Evolutionary conservation across 2,797 vertebrate genomes (phyloP), one percentile per base, ranked within the genome.

Genomic region (Amniataba percoides): DNA sequence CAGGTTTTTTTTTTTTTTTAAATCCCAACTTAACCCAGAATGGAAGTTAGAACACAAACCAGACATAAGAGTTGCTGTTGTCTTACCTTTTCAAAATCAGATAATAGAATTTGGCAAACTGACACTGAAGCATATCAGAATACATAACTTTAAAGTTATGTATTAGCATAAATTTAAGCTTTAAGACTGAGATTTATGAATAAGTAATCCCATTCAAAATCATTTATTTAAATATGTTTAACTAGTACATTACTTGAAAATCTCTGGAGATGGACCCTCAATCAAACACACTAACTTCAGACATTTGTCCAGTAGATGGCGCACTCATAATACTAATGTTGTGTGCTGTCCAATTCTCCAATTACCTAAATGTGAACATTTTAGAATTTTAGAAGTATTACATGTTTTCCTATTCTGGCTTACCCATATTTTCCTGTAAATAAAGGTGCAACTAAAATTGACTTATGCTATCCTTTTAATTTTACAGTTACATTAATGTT

Each of bases 231-330:
- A 71, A 65, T 14, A 13, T 3, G 23, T n/a, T 13, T 19, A 55
- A 52, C 40, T 31, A 45, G 6, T 56, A 6, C 46, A 45, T 7
- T 5, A 14, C 53, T 49, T 14, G 2, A 63, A n/a, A 1, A 18
- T 23, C 1, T 11, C 3, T 49, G 15, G 5, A 48, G 14, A 15
- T 12, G 53, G 16, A 23, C 13, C 13, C 13, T 36, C 0, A 43
- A 36, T 11, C 2, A 16, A 1, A 53, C 15, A 13, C 19, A 23
- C 23, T 18, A 14, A 48, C 5, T 10, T 52, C 15, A 58, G 21
- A 40, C 6, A 48, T 19, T 2, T 64, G 21, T 71, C 89, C 89
- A 85, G 48, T 72, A 88, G 87, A 80, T 86, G 85, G 87, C 48
- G 45, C 3, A 43, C 63, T 70, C 27, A 31, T 31, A 58, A 43